phyloP scores from a whole-genome alignment of 2,888 invertebrate species.

The Laothoe populi region DNA sequence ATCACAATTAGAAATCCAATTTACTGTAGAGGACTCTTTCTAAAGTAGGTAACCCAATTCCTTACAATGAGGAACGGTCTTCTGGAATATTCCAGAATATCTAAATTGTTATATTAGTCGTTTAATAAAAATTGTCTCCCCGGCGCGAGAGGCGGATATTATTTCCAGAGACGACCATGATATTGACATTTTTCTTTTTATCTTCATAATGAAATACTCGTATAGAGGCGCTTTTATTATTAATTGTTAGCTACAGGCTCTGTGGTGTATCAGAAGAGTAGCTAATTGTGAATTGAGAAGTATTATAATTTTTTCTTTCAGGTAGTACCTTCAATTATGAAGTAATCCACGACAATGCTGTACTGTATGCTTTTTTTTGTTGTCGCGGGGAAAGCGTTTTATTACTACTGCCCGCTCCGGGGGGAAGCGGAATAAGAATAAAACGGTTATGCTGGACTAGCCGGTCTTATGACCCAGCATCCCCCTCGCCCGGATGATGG shows the following conservation, averaged over 20 bases:
- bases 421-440: too few species aligned
- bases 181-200: conserved; percentile 27
- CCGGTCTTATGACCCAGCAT: too few species aligned
- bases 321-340: too few species aligned
- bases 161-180: conserved; percentile 17
- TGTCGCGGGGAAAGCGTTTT: too few species aligned
- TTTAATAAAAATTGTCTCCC: conserved; percentile 29
- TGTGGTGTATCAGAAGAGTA: neutral
- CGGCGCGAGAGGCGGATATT: conserved; percentile 27
- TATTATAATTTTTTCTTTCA: too few species aligned
- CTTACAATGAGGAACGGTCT: neutral
- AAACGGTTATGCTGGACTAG: too few species aligned
- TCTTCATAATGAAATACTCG: conserved; percentile 8
- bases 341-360: too few species aligned
- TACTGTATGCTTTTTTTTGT: too few species aligned
- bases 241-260: neutral
- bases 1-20: neutral
- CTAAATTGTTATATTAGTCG: conserved; percentile 29
- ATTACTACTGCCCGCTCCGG: too few species aligned
- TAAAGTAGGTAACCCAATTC: neutral
- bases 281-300: too few species aligned
- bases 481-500: too few species aligned
- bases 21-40: neutral
- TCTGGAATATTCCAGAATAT: conserved; percentile 22
- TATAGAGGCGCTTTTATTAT: neutral